Conservation (phyloP, 2,888 invertebrate species). For the Eupithecia tripunctaria region DNA sequence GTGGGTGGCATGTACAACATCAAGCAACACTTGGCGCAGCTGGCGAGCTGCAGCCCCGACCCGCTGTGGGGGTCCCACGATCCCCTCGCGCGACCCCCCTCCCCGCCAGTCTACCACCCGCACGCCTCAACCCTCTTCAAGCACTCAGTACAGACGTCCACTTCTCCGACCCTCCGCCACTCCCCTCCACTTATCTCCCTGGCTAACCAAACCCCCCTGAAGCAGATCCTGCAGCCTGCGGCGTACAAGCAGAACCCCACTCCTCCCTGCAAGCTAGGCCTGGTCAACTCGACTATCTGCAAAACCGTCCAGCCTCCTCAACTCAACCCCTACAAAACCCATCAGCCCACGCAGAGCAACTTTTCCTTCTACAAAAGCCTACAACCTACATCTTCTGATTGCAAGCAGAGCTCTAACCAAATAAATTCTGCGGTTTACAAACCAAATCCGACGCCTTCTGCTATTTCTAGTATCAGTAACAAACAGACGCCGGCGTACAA, state of each 20-base stretch:
- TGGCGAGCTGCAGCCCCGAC: conserved; percentile 47
- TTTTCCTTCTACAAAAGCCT: not conserved
- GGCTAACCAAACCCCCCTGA: conserved; percentile 12
- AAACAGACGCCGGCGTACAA: conserved; percentile 4
- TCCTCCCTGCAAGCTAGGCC: not conserved
- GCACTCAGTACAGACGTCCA: conserved; percentile 6
- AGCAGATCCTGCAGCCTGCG: conserved; percentile 9
- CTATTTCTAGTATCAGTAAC: not conserved
- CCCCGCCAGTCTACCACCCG: conserved; percentile 46
- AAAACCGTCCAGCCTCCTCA: not conserved
- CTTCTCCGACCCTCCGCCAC: conserved; percentile 2
- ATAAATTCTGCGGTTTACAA: not conserved
- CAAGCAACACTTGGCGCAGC: conserved; percentile 69
- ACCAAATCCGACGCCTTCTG: not conserved
- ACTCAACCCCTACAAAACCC: not conserved
- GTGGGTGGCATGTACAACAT: conserved; percentile 87
- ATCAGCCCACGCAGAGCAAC: not conserved
- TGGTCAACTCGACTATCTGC: not conserved
- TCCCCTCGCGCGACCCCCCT: conserved; percentile 56
- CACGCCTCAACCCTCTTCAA: conserved; percentile 26
- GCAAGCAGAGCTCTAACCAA: conserved; percentile 1
- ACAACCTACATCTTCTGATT: not conserved
- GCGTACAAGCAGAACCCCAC: conserved; percentile 12
- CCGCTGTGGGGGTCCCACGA: conserved; percentile 58
- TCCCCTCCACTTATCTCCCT: conserved; percentile 11